Percentiles rank a stretch among this genome's conserved stretches.
Conservation (phyloP, 2,888 invertebrate genomes). For the Sarcophaga rosellei region DNA sequence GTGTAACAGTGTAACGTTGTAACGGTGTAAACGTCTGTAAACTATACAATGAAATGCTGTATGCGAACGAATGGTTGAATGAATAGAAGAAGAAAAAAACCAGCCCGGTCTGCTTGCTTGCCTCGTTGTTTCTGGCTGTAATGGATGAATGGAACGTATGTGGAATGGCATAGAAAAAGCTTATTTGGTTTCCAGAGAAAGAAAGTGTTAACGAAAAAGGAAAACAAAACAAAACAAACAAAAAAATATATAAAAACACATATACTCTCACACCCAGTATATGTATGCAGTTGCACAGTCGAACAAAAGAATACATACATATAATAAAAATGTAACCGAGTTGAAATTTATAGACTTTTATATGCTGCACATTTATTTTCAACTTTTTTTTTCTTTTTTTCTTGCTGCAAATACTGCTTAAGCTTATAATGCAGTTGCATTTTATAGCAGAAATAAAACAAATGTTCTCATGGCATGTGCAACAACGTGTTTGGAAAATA, state of each 20-base stretch:
- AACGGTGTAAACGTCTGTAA: constrained; percentile 6
- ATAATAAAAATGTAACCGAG: constrained; percentile 64
- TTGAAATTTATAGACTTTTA: constrained; percentile 58
- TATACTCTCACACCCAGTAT: too few relatives aligned
- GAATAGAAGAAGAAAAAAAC: background rate
- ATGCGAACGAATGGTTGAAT: constrained; percentile 14
- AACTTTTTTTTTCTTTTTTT: constrained; percentile 3
- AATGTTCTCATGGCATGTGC: background rate
- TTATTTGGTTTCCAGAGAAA: constrained; percentile 27
- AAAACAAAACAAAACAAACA: background rate
- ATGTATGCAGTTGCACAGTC: background rate
- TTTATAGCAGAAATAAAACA: constrained; percentile 5
- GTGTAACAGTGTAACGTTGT: background rate
- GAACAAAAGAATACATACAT: constrained; percentile 53
- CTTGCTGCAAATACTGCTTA: constrained; percentile 14
- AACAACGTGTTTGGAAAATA: too few relatives aligned
- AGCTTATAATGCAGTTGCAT: constrained; percentile 19
- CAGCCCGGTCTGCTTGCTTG: background rate
- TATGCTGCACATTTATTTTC: constrained; percentile 13
- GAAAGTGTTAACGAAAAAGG: constrained; percentile 46
- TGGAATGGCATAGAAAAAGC: constrained; percentile 30
- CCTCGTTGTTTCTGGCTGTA: constrained; percentile 11
- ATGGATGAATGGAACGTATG: constrained; percentile 53
- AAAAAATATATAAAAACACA: background rate
- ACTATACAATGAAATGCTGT: constrained; percentile 13